Percentiles rank a stretch among this genome's conserved stretches.
phyloP scores from a whole-genome alignment of 2,113 vertebrate species.

The Ctenomys sociabilis region DNA sequence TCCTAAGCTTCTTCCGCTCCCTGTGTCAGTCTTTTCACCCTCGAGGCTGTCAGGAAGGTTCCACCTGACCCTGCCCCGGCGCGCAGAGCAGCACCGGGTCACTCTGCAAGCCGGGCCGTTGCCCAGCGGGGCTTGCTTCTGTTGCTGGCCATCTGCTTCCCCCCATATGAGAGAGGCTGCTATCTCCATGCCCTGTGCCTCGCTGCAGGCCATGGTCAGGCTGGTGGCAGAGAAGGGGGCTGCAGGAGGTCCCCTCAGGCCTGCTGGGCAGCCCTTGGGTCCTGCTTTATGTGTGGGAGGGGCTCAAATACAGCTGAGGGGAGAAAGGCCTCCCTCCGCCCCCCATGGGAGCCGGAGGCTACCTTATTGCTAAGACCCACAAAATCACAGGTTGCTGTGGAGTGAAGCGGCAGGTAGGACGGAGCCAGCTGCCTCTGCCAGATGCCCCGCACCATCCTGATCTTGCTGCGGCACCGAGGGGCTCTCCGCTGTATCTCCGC shows the following conservation, averaged over 20 bases:
- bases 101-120: no score
- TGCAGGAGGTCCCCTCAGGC: not conserved
- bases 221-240: not conserved
- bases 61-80: not conserved
- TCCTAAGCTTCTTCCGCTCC: not conserved
- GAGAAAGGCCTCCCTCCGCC: not conserved
- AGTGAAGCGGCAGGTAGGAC: not conserved
- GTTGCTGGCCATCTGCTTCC: not conserved
- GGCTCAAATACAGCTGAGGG: not conserved
- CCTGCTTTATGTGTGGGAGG: not conserved
- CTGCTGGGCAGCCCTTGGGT: not conserved
- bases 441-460: not conserved
- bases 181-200: not conserved
- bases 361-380: not conserved
- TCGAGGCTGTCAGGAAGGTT: not conserved
- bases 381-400: rapidly evolving
- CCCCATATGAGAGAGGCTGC: not conserved
- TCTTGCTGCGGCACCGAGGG: no score
- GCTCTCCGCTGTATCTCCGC: not conserved
- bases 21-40: not conserved
- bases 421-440: not conserved
- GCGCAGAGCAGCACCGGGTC: not conserved
- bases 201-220: not conserved
- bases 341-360: not conserved
- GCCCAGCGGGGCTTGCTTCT: not conserved